Conservation (phyloP, 2,113 vertebrate genomes). For the Dipodomys ordii region DNA sequence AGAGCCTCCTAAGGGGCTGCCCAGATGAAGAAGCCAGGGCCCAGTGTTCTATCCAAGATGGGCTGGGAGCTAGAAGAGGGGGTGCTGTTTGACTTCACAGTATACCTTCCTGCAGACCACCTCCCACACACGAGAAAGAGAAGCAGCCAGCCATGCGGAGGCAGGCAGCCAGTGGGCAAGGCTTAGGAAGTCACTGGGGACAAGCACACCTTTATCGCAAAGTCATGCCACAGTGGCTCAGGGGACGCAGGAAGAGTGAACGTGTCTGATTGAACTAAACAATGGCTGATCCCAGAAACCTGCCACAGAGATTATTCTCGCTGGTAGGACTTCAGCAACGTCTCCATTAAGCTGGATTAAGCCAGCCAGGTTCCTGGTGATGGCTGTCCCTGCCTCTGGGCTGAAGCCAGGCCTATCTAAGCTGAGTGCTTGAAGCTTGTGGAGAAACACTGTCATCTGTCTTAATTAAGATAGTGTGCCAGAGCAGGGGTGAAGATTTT, state of each 20-base stretch:
- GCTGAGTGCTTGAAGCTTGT: neutral
- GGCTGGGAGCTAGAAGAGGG: accelerated
- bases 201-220: neutral
- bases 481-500: neutral
- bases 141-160: neutral
- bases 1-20: too few species aligned
- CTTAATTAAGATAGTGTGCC: neutral
- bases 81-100: too few species aligned
- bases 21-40: neutral
- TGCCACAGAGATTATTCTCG: neutral
- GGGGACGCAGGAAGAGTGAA: neutral
- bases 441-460: neutral
- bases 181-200: too few species aligned
- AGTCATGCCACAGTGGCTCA: neutral
- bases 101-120: accelerated
- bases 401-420: neutral
- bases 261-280: neutral
- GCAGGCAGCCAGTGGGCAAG: accelerated
- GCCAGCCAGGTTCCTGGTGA: neutral
- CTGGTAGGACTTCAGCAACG: neutral
- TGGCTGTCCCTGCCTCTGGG: neutral
- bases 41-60: too few species aligned
- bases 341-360: neutral
- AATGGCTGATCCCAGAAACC: neutral
- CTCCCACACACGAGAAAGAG: neutral